A percentile compares a stretch with the other conserved stretches of the same genome.
Evolutionary conservation across 2,113 vertebrate species (phyloP).

Genomic region (Myxocyprinus asiaticus): DNA sequence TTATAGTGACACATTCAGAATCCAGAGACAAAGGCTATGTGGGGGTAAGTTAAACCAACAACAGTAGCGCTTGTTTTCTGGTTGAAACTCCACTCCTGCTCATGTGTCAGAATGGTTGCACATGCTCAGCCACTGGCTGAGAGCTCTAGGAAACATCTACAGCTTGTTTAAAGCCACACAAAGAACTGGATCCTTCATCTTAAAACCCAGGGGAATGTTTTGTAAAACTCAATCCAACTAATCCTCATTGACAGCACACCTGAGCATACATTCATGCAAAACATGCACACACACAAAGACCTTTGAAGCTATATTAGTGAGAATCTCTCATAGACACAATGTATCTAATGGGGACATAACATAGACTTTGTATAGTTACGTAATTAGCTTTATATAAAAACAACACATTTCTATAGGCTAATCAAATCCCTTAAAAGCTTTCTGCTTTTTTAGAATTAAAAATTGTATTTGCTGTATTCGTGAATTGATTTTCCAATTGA

Average conservation of each 20-base stretch:
- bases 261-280: slow-evolving; percentile 24
- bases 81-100: slow-evolving; percentile 33
- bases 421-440: no score
- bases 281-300: not conserved
- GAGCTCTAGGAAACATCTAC: not conserved
- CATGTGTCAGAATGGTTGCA: not conserved
- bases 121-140: not conserved
- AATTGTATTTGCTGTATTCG: no score
- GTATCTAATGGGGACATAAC: no score
- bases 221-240: slow-evolving; percentile 65
- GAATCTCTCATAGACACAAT: no score
- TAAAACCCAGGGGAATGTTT: slow-evolving; percentile 69
- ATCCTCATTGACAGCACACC: slow-evolving; percentile 66
- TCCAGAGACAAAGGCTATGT: not conserved
- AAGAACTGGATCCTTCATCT: slow-evolving; percentile 55
- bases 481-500: no score
- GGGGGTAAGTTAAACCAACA: not conserved
- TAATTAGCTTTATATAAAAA: no score
- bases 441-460: no score
- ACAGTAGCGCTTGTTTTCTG: not conserved
- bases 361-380: no score
- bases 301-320: no score
- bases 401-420: no score
- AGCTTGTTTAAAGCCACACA: not conserved
- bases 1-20: not conserved